These are phyloP conservation scores for Agapornis roseicollis DNA, from an alignment of 2,113 vertebrate genomes.

Conservation along the genomic window DNA sequence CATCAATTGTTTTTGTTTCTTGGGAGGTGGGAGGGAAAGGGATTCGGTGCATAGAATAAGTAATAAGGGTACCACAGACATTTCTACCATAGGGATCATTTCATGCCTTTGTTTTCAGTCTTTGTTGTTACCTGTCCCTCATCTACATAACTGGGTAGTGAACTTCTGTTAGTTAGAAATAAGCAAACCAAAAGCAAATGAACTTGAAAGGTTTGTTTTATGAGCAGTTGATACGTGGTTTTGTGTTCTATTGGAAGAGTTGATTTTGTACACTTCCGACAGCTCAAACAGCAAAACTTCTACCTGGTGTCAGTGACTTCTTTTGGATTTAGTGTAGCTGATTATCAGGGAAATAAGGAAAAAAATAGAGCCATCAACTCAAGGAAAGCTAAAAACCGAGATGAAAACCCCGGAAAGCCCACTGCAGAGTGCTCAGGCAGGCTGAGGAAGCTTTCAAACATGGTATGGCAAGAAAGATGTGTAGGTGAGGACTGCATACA, in stretches of 20 bases:
- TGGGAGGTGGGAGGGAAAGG: constrained; percentile 82
- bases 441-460: not conserved
- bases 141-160: constrained; percentile 71
- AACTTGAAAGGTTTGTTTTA: not conserved
- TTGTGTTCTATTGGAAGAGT: rapidly evolving
- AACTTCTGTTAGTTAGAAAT: not conserved
- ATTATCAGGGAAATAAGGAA: not conserved
- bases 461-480: not conserved
- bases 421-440: not conserved
- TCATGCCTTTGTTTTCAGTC: constrained; percentile 58
- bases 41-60: constrained; percentile 75
- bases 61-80: constrained; percentile 76
- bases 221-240: not conserved
- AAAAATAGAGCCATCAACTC: not conserved
- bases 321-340: not conserved
- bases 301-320: not conserved
- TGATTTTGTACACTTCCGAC: not conserved
- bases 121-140: constrained; percentile 78
- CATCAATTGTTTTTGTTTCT: constrained; percentile 96
- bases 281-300: not conserved
- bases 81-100: constrained; percentile 96
- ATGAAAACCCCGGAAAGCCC: rapidly evolving
- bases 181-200: not conserved
- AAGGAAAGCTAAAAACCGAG: not conserved
- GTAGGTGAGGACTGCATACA: not conserved